Base-by-base conservation (phyloP, 2,113 vertebrate species). In the Triplophysa dalaica region DNA sequence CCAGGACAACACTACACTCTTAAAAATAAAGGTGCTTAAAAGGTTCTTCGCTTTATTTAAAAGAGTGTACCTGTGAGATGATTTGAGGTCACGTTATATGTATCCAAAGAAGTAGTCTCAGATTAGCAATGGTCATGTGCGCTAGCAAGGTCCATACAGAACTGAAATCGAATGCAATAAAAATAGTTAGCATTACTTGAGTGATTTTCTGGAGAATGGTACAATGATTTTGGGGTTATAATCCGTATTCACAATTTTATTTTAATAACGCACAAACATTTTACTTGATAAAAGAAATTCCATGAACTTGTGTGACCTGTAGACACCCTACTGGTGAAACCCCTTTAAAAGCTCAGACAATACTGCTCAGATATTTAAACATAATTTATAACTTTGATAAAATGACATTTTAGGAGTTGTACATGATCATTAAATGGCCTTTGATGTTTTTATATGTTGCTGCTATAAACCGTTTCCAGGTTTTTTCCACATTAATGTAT, bases 391-490 rank as follows among this genome's bases (percentile, higher is more conserved):
- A 61, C 54, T 60, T 74, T 61, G 60, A 74, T 74, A 74, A 74
- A 60, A 74, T 43, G 33, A 43, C 41, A 75, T 75, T 63, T 48
- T 48, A 75, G 2, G 41, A 61, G 21, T 63, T 48, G 9, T 60
- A 73, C 60, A 12, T 45, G n/a, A 43, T 21, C 48, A 41, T 63
- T 26, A 70, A 56, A 56, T 48, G 73, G 22, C 22, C 73, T 75
- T 75, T 75, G 73, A 75, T 75, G 58, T 75, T 48, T 26, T 16
- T 29, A 75, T 75, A 48, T 75, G 63, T 63, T 75, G 45, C 73
- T 48, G 58, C 41, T 29, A 24, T 75, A 63, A 22, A 62, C 48
- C 16, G 29, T 63, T 41, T 29, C 72, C 73, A 75, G 58, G 58
- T 63, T 75, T 75, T 75, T 75, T 43, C 73, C 73, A 75, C 12